A percentile compares a stretch with the other conserved stretches of the same genome.
phyloP scores from a whole-genome alignment of 2,888 invertebrate species.

The Hipparchia sbordonii region DNA sequence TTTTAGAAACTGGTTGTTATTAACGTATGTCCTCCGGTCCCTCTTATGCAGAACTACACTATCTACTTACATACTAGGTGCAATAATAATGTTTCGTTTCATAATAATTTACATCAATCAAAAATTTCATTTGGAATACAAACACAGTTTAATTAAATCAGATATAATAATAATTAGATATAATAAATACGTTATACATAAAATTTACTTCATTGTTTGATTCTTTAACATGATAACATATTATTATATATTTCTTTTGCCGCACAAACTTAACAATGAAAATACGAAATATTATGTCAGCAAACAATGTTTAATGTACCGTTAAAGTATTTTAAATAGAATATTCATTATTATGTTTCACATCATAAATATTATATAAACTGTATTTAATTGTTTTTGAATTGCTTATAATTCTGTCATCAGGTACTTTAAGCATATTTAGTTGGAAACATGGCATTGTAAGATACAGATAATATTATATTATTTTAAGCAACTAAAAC shows the following conservation, averaged over 20 bases:
- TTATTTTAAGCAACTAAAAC: background rate
- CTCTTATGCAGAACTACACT: slow-evolving; percentile 61
- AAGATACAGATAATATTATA: too few relatives aligned
- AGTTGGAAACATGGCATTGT: too few relatives aligned
- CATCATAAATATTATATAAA: slow-evolving; percentile 14
- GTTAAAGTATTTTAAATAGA: slow-evolving; percentile 16
- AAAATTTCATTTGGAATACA: slow-evolving; percentile 48
- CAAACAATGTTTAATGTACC: background rate
- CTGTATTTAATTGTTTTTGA: slow-evolving; percentile 3
- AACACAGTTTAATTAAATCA: slow-evolving; percentile 34
- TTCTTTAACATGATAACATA: slow-evolving; percentile 16
- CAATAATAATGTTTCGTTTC: slow-evolving; percentile 62
- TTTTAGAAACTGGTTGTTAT: background rate
- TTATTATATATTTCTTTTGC: slow-evolving; percentile 20
- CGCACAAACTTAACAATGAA: slow-evolving; percentile 20
- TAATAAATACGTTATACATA: too few relatives aligned
- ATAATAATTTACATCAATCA: slow-evolving; percentile 55
- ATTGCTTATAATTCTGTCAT: slow-evolving; percentile 4
- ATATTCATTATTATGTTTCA: background rate
- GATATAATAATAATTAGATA: too few relatives aligned
- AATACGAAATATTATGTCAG: slow-evolving; percentile 9
- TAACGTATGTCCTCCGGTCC: slow-evolving; percentile 50
- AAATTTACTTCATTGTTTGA: background rate
- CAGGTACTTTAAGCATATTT: slow-evolving; percentile 12
- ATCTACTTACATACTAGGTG: slow-evolving; percentile 74